Base-by-base conservation (phyloP, 2,113 vertebrate genomes). In the Xenopus tropicalis region DNA sequence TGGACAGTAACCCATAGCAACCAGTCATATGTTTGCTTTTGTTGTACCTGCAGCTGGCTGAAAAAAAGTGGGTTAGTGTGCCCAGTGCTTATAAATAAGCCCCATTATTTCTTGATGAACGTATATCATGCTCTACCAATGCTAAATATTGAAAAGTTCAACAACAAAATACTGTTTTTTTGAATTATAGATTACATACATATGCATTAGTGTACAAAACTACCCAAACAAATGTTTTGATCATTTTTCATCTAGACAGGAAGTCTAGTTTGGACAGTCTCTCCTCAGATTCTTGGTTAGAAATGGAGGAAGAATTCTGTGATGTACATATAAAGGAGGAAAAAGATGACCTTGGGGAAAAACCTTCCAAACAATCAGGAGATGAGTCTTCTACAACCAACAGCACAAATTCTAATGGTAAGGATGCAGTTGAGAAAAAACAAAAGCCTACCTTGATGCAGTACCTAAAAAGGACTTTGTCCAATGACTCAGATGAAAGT, bases 231-330 rank as follows among this genome's bases (percentile, higher is more conserved):
- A 48, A 48, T 48, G 12, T n/a, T 54, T 54, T n/a, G 14, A 1
- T 54, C n/a, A 17, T n/a, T 54, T n/a, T 1, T 78, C 63, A 76
- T 57, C 4, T 78, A 97, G 96, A 96, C 87, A 84, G 90, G 74
- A 96, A 95, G 86, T 82, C 77, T 82, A 93, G 92, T 78, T 78
- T 91, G 83, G 95, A 92, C 79, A 94, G 94, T 83, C 92, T 93
- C 6, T 93, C 89, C 17, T 94, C 95, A 9, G 94, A 96, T 86
- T 93, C 93, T 25, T 93, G 92, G 87, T 87, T 90, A 85, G 95
- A 97, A 82, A 91, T 92, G 88, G 95, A 95, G 68, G 96, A 98
- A 78, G 94, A 96, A 83, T 93, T 87, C 0, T 92, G 91, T 67
- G 94, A 95, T 77, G 85, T 85, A 70, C 91, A 88, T 61, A 79